Evolutionary conservation across 2,113 vertebrate species (phyloP), one percentile per base, ranked within the genome.

Genomic region (Asarcornis scutulata): DNA sequence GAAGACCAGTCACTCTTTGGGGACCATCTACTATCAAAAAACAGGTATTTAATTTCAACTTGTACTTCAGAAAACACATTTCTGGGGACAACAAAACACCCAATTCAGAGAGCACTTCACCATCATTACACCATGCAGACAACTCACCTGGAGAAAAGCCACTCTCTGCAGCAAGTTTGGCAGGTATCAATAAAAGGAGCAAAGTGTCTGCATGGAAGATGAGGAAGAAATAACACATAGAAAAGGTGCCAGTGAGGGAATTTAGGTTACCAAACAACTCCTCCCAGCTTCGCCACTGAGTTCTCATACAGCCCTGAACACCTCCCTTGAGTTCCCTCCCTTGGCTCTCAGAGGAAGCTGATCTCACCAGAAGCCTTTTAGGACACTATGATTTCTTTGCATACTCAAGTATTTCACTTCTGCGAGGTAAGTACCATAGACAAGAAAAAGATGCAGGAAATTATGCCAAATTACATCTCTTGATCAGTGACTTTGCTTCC

Each of bases 1-100:
- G 46, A 73, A 58, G 42, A 29, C 5, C 0, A 1, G 48, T 21
- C 56, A 20, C 7, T 38, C 23, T 17, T n/a, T 64, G 3, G 3
- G 23, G 31, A 27, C 23, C 5, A 64, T 9, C n/a, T 34, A 48
- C 7, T 32, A 71, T 11, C 20, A 71, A 71, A 62, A 48, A 23
- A 1, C 10, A 42, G 5, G 16, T 17, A 67, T 66, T 48, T 29
- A 26, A 34, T 75, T 80, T 12, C 44, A 40, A 25, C 17, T 31
- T 55, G 64, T 17, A 40, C 42, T 38, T 14, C 2, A 22, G 60
- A 74, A n/a, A 56, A 4, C 0, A 15, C 16, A 15, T 23, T 66
- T 77, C 59, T 36, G 29, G 22, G 22, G 34, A 72, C 36, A 72
- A n/a, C 7, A 36, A 68, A 17, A 48, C 36, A 5, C 50, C 73